Evolutionary conservation across 2,113 vertebrate genomes (phyloP).

Genomic region (Recurvirostra avosetta): DNA sequence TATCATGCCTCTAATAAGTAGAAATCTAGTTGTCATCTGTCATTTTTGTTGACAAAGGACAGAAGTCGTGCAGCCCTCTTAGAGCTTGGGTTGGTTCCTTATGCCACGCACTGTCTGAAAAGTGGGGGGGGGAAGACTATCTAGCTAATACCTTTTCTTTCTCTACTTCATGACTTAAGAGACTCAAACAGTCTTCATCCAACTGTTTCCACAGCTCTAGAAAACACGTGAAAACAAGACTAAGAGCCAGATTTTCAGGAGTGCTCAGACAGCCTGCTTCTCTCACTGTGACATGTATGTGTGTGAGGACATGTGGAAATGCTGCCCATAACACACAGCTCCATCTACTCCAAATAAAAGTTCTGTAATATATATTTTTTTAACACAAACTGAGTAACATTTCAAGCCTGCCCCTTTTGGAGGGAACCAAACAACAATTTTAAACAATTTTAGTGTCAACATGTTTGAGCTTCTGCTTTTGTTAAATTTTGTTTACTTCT

Average conservation of each 20-base stretch:
- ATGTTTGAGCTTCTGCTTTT: background rate
- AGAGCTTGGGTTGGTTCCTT: background rate
- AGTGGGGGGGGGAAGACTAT: background rate
- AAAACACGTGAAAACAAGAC: constrained; percentile 7
- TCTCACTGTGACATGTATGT: background rate
- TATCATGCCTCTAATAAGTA: background rate
- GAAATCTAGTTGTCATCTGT: background rate
- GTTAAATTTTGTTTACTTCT: background rate
- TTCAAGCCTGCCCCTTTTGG: background rate
- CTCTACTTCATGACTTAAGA: background rate
- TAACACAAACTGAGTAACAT: background rate
- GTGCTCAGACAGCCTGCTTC: background rate
- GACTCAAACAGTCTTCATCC: background rate
- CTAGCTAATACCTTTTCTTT: background rate
- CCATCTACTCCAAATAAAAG: background rate
- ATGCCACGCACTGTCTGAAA: background rate
- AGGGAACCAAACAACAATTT: background rate
- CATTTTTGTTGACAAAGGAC: background rate
- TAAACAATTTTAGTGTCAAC: background rate
- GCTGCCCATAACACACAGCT: background rate
- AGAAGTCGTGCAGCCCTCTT: background rate
- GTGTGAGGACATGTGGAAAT: background rate
- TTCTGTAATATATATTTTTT: background rate
- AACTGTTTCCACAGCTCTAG: background rate
- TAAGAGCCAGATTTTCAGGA: background rate